A percentile compares a stretch with the other conserved stretches of the same genome.
Conservation (phyloP, 2,888 invertebrate genomes). For the Clusia tigrina region DNA sequence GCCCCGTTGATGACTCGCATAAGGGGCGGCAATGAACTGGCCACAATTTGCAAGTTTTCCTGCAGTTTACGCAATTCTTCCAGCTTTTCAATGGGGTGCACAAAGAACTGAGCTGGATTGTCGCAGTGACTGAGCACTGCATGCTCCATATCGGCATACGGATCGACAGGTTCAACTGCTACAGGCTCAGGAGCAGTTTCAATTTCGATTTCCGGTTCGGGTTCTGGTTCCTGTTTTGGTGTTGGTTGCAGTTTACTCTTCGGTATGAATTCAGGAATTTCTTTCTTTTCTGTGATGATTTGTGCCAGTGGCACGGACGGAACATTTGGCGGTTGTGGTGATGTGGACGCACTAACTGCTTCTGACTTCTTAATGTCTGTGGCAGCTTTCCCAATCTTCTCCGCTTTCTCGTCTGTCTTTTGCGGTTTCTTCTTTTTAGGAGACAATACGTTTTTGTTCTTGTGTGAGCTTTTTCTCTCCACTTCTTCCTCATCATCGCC, state of each 20-base stretch:
- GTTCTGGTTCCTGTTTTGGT: conserved; percentile 13
- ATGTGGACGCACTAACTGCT: neutral
- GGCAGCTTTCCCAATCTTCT: conserved; percentile 12
- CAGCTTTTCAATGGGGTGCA: conserved; percentile 71
- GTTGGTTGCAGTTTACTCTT: conserved; percentile 2
- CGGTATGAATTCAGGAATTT: conserved; percentile 1
- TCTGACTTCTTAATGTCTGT: conserved; percentile 5
- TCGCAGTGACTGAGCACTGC: conserved; percentile 77
- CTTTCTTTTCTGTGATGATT: neutral
- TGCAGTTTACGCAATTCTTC: conserved; percentile 71
- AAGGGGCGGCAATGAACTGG: conserved; percentile 67
- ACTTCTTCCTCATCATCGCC: conserved; percentile 55
- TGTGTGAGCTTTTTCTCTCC: conserved; percentile 37
- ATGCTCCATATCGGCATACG: conserved; percentile 59
- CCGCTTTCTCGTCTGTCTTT: conserved; percentile 32
- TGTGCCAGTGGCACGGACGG: neutral
- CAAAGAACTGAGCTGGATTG: conserved; percentile 78
- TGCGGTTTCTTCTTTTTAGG: conserved; percentile 40
- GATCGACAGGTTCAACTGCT: conserved; percentile 43
- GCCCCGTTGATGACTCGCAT: conserved; percentile 67
- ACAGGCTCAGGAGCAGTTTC: conserved; percentile 35
- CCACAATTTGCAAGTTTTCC: conserved; percentile 70
- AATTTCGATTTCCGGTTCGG: neutral
- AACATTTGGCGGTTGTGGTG: neutral
- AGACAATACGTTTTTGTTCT: conserved; percentile 28